Evolutionary conservation across 2,113 vertebrate species (phyloP), one percentile per base, ranked within the genome.

Genomic region (Plestiodon gilberti): DNA sequence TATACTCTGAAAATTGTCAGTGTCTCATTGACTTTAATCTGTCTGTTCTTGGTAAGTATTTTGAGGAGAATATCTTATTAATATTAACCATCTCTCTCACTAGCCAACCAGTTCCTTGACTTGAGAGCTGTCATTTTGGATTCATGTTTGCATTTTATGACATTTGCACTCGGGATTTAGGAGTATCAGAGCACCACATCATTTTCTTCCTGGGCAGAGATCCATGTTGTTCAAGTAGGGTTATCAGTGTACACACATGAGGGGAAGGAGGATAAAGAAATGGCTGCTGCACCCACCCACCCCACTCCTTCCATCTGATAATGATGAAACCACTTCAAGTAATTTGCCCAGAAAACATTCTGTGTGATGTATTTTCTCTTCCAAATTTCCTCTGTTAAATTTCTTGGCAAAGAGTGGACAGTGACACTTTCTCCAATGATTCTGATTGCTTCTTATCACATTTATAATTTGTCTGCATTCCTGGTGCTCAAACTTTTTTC

Each of bases 31-130:
- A 80, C 67, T 55, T 71, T 1, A 25, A 80, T 86, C 38, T 86
- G 73, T 52, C 70, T 84, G 2, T 33, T 81, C 10, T 88, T 48
- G 9, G 38, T 48, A 73, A 40, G 38, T 1, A 61, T 73, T 86
- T 90, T 40, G 90, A 92, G 86, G 2, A 91, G 90, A 93, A 89
- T 89, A 67, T 15, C 82, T 55, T n/a, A n/a, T n/a, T n/a, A 0
- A 83, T 55, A 81, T 83, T 76, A 86, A 79, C 2, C 61, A 25
- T 2, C 70, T 70, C 2, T 78, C 73, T 62, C 15, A 18, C 3
- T 61, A 9, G 64, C 9, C 0, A 10, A 0, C 0, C 28, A 40
- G 0, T 88, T 91, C 35, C 78, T 91, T 23, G 71, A 75, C 73
- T 52, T 52, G 1, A 77, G 25, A 28, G 1, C 1, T 81, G 6